Conservation (phyloP, 2,797 vertebrate genomes). For the Periophthalmus magnuspinnatus region DNA sequence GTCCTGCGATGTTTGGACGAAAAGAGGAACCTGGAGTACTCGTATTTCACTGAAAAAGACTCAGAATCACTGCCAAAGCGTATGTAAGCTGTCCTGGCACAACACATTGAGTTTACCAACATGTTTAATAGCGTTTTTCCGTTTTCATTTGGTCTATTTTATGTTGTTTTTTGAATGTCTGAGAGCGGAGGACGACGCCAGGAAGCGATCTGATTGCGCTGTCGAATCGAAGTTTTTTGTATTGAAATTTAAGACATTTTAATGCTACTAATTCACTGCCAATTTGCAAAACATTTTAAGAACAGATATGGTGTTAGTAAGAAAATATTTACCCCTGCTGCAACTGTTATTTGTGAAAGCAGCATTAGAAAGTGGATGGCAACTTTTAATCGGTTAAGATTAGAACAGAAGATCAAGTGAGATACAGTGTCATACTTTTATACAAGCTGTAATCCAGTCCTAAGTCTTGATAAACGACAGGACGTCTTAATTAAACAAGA, state of each 20-base stretch:
- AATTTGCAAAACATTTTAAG: neutral
- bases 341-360: neutral
- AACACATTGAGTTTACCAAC: neutral
- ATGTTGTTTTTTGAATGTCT: neutral
- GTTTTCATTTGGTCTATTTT: neutral
- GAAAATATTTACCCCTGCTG: neutral
- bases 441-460: neutral
- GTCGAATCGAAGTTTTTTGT: conserved; percentile 8
- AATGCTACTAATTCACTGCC: neutral
- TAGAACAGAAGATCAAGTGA: neutral
- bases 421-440: neutral
- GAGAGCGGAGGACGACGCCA: neutral
- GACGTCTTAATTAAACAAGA: no score
- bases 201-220: neutral
- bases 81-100: conserved; percentile 3
- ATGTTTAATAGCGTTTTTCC: conserved; percentile 2
- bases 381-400: no score
- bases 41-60: neutral
- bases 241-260: neutral
- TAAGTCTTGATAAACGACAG: neutral
- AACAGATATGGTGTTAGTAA: neutral
- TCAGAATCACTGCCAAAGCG: neutral
- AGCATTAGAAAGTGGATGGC: no score
- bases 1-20: neutral
- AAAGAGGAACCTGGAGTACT: neutral